Conservation (phyloP, 2,113 vertebrate species). For the Pteronura brasiliensis region DNA sequence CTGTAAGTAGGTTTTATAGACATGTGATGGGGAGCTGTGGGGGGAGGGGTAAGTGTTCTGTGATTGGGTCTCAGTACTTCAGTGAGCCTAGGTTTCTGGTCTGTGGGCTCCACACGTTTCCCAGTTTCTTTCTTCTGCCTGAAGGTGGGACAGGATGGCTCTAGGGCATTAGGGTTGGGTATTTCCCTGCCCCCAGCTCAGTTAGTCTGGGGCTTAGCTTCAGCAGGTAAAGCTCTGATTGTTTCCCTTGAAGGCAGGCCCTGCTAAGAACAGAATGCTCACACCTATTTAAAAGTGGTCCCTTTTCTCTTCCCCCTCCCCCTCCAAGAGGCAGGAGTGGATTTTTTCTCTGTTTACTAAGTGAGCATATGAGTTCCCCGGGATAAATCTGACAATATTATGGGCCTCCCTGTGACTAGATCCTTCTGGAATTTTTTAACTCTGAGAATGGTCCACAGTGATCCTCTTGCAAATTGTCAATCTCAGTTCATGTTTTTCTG, state of each 20-base stretch:
- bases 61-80: too few species aligned
- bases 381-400: background rate
- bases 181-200: too few species aligned
- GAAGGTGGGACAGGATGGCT: too few species aligned
- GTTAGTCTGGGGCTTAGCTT: background rate
- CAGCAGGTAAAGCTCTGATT: background rate
- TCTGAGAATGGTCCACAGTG: background rate
- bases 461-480: background rate
- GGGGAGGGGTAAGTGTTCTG: too few species aligned
- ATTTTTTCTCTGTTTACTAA: background rate
- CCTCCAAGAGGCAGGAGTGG: background rate
- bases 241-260: background rate
- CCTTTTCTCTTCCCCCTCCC: background rate
- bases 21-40: too few species aligned
- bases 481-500: background rate
- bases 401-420: background rate
- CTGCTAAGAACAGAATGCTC: background rate
- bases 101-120: too few species aligned
- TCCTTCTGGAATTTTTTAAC: background rate
- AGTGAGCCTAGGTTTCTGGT: too few species aligned
- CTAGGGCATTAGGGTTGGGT: too few species aligned
- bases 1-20: too few species aligned
- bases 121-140: too few species aligned
- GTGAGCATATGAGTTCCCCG: background rate
- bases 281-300: background rate